Evolutionary conservation across 1,140 invertebrate species (phyloP).

Genomic region (Mya arenaria): DNA sequence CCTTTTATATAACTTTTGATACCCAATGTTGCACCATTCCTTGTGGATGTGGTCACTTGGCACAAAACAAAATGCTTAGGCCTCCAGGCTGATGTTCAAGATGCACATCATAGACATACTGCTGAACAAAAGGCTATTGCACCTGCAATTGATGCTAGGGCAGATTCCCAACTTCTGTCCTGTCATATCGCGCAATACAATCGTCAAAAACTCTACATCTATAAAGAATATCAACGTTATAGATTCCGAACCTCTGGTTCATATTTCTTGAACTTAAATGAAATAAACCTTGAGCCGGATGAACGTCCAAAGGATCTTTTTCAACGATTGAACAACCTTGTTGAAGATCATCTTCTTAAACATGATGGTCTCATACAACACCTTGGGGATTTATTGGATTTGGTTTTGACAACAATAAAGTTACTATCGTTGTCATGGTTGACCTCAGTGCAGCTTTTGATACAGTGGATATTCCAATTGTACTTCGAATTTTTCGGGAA

Average conservation of each 20-base stretch:
- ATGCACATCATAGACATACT: conserved; percentile 12
- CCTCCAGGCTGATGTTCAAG: conserved; percentile 1
- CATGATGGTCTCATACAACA: no score
- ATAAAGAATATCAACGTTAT: conserved; percentile 52
- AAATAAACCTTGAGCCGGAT: conserved; percentile 53
- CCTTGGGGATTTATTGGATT: no score
- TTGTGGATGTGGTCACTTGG: conserved; percentile 36
- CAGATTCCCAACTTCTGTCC: conserved; percentile 62
- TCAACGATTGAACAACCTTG: conserved; percentile 47
- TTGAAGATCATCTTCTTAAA: conserved; percentile 64
- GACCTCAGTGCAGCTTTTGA: no score
- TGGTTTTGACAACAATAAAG: no score
- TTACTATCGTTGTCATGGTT: no score
- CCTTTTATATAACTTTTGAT: conserved; percentile 25
- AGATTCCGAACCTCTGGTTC: conserved; percentile 58
- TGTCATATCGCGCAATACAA: conserved; percentile 48
- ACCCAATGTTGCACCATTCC: conserved; percentile 32
- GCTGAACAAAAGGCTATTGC: conserved; percentile 42
- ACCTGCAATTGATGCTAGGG: conserved; percentile 55
- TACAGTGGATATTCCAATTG: no score
- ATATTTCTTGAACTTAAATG: conserved; percentile 50
- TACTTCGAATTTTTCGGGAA: no score
- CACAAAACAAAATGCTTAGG: conserved; percentile 29
- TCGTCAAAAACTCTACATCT: conserved; percentile 59
- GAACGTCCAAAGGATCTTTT: conserved; percentile 59